Conservation (phyloP, 92 coral and sea anemone genomes). For the Heteractis magnifica region DNA sequence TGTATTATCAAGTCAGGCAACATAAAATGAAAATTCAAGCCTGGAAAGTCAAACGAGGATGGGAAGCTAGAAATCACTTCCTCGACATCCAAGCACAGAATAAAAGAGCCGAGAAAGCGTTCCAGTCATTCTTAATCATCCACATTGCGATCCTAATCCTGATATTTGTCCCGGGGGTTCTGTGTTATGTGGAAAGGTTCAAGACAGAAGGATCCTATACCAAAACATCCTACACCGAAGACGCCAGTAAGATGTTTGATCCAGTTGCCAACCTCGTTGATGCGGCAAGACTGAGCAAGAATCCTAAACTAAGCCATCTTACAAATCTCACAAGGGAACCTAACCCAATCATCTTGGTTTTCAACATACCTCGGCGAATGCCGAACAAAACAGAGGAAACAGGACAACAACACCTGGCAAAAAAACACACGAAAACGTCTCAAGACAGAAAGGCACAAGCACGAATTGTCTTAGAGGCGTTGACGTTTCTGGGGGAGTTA, state of each 20-base stretch:
- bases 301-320: not conserved
- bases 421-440: not conserved
- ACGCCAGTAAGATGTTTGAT: not conserved
- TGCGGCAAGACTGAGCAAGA: not conserved
- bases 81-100: constrained; percentile 41
- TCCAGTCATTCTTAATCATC: constrained; percentile 45
- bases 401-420: not conserved
- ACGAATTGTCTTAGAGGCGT: constrained; percentile 5
- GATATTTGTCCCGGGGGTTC: constrained; percentile 46
- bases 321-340: not conserved
- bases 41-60: constrained; percentile 36
- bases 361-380: not conserved
- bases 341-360: not conserved
- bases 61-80: constrained; percentile 53
- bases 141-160: constrained; percentile 45
- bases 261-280: not conserved
- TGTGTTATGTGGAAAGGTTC: constrained; percentile 52
- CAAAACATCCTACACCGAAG: constrained; percentile 2
- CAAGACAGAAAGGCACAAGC: not conserved
- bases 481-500: constrained; percentile 48
- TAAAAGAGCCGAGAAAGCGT: constrained; percentile 43
- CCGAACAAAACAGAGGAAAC: no score
- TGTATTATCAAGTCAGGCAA: constrained; percentile 45
- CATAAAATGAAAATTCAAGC: constrained; percentile 48
- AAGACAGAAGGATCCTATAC: constrained; percentile 40